These are phyloP conservation scores for Catocala nupta DNA, from an alignment of 2,888 invertebrate genomes.

Conservation along the genomic window DNA sequence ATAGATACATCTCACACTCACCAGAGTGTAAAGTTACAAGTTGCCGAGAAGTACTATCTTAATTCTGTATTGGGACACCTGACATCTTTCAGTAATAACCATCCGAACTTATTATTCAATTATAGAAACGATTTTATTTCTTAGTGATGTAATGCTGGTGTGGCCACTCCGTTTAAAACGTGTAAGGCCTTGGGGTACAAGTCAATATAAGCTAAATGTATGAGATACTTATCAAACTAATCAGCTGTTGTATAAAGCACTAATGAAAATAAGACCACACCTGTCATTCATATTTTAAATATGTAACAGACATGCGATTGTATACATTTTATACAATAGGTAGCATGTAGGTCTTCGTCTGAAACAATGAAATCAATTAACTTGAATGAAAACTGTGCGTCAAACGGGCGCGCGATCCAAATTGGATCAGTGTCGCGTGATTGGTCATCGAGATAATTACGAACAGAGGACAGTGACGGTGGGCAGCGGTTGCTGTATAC, in stretches of 20 bases:
- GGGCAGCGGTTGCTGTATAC: constrained; percentile 44
- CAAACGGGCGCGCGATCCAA: constrained; percentile 47
- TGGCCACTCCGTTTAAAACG: too few relatives aligned
- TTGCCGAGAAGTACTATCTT: neutral
- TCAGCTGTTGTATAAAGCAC: neutral
- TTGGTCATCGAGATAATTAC: constrained; percentile 68
- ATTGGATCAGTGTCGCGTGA: constrained; percentile 63
- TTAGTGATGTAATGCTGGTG: too few relatives aligned
- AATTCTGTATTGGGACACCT: neutral
- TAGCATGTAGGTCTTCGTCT: neutral
- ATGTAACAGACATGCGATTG: neutral
- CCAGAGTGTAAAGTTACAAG: neutral
- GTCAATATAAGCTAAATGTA: too few relatives aligned
- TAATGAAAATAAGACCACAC: neutral
- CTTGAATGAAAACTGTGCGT: constrained; percentile 44
- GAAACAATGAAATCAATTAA: constrained; percentile 3
- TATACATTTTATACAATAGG: neutral
- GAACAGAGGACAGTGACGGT: constrained; percentile 54
- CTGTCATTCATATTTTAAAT: neutral
- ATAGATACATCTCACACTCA: neutral
- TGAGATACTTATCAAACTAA: neutral
- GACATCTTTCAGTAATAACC: neutral
- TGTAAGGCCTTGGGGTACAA: too few relatives aligned
- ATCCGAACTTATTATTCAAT: too few relatives aligned
- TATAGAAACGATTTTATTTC: too few relatives aligned